Base-by-base conservation (phyloP, 2,113 vertebrate genomes). In the Melanerpes aurifrons region DNA sequence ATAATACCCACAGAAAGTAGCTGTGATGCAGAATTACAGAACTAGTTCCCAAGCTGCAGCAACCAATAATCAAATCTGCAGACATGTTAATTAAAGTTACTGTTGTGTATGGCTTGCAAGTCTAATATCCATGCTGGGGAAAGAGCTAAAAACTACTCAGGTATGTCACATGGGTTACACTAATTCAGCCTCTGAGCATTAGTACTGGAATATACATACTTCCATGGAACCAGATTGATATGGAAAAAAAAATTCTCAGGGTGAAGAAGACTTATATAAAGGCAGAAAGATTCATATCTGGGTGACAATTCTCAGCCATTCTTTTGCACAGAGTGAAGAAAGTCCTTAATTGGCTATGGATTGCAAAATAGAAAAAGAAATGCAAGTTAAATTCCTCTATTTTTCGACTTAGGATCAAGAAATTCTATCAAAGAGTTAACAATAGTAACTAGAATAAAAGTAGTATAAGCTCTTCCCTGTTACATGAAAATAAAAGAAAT, bases 401-500 rank as follows among this genome's bases (percentile, higher is more conserved):
- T 3, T 50, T 81, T 81, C 61, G 54, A 58, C 25, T 45, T 83
- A 86, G 72, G 83, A 57, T 86, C 61, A 87, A 68, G 35, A 12
- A 82, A 56, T 16, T 31, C 61, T 50, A 53, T 31, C 15, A n/a
- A 90, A 88, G 77, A 71, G 48, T 87, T 91, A 86, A 74, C 18
- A 7, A 63, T 5, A 88, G 31, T 14, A 88, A 78, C 19, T 40
- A 61, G 10, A 63, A 61, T 20, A 82, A 37, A 82, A 76, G n/a
- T 54, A 70, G 18, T 62, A 85, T 89, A 90, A 85, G 31, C 15
- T 37, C 37, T 80, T 45, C 4, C 77, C 56, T 64, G 17, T n/a
- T 89, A 63, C 78, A 93, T 45, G 20, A 82, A 92, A 87, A 84
- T 56, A 67, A 74, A 91, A 78, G 43, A 70, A 87, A 54, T 73